phyloP scores from a whole-genome alignment of 2,888 invertebrate genomes.

The Leptinotarsa haldemani region DNA sequence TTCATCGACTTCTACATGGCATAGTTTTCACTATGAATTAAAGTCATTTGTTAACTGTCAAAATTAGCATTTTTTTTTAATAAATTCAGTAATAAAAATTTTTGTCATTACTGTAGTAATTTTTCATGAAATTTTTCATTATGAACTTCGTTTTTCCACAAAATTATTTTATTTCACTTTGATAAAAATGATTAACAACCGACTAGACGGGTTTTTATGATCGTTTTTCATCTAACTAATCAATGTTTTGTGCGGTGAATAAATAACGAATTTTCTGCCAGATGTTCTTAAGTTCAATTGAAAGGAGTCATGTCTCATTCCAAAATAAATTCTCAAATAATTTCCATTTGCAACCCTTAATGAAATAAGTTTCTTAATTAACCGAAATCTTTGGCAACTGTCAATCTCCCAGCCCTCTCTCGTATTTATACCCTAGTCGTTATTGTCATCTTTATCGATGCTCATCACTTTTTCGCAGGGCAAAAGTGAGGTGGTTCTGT shows the following conservation, averaged over 20 bases:
- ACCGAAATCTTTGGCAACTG: constrained; percentile 43
- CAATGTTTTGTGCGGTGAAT: background rate
- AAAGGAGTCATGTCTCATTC: constrained; percentile 14
- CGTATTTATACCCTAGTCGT: background rate
- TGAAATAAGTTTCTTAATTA: constrained; percentile 46
- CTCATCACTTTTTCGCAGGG: constrained; percentile 21
- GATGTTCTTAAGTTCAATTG: constrained; percentile 18
- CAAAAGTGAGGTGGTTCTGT: background rate
- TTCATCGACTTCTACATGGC: too few species aligned
- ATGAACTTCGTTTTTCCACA: too few species aligned
- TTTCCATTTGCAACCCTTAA: constrained; percentile 33
- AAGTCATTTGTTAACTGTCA: too few species aligned
- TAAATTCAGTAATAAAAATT: too few species aligned
- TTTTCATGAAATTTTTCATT: too few species aligned
- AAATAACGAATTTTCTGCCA: constrained; percentile 11
- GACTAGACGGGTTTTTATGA: background rate
- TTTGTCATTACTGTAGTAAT: too few species aligned
- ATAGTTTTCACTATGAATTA: too few species aligned
- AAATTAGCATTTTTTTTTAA: too few species aligned
- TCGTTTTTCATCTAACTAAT: background rate
- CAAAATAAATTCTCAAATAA: constrained; percentile 28
- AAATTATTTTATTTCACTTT: background rate
- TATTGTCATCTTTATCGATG: constrained; percentile 22
- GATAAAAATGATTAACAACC: background rate
- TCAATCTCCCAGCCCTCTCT: constrained; percentile 37